Evolutionary conservation across 2,888 invertebrate genomes (phyloP).

Genomic region (Auanema sp.): DNA sequence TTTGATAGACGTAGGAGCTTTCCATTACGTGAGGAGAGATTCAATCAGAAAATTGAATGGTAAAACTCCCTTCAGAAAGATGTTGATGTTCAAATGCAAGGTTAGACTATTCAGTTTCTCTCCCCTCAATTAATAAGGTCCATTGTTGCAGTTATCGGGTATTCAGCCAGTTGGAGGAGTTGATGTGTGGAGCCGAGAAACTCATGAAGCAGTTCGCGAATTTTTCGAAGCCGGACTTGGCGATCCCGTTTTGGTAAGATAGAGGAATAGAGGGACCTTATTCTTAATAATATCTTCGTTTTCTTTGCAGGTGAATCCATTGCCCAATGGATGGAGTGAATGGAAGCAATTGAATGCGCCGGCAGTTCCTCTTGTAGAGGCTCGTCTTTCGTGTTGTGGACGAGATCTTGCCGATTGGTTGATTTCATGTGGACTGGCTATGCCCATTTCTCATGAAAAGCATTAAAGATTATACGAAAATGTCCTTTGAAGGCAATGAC

Average conservation of each 20-base stretch:
- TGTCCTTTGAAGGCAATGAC: too few relatives aligned
- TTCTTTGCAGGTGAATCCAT: slow-evolving; percentile 37
- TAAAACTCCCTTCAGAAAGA: slow-evolving; percentile 49
- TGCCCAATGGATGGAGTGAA: slow-evolving; percentile 30
- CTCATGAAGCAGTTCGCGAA: slow-evolving; percentile 45
- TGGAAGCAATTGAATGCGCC: slow-evolving; percentile 51
- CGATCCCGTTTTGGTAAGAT: slow-evolving; percentile 34
- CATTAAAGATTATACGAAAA: too few relatives aligned
- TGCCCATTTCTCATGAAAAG: slow-evolving; percentile 8
- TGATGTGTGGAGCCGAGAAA: slow-evolving; percentile 49
- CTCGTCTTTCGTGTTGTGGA: slow-evolving; percentile 42
- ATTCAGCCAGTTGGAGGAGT: slow-evolving; percentile 38
- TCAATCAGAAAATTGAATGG: slow-evolving; percentile 42
- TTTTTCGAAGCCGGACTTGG: slow-evolving; percentile 44
- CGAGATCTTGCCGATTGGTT: slow-evolving; percentile 50
- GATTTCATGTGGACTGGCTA: slow-evolving; percentile 41
- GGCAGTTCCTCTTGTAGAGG: slow-evolving; percentile 42
- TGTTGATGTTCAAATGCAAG: slow-evolving; percentile 54
- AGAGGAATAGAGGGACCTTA: background rate
- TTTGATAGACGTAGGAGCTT: slow-evolving; percentile 48
- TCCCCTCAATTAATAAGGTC: background rate
- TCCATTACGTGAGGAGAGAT: slow-evolving; percentile 43
- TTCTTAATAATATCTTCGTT: background rate
- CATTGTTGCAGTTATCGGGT: slow-evolving; percentile 34
- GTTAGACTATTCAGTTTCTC: slow-evolving; percentile 11